These are phyloP conservation scores for Ardeotis arabs DNA, from an alignment of 2,113 vertebrate species.

Conservation along the genomic window DNA sequence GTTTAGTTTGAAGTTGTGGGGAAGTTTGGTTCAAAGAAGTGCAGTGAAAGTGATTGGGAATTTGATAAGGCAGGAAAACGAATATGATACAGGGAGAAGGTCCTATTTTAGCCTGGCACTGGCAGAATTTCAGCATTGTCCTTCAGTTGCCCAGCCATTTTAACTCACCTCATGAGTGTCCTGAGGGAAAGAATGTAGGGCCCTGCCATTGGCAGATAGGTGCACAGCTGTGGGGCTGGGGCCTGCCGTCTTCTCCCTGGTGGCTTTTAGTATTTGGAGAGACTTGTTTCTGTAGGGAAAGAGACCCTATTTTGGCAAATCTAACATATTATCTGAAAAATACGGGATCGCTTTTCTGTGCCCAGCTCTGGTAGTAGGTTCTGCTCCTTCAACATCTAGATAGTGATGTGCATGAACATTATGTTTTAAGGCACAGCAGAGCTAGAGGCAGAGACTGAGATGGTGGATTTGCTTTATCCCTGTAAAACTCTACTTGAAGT, in stretches of 20 bases:
- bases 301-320: not conserved
- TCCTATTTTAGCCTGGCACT: not conserved
- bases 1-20: not conserved
- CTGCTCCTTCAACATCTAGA: not conserved
- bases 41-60: not conserved
- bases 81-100: not conserved
- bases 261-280: not conserved
- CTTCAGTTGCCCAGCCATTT: not conserved
- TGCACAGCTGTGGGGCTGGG: not conserved
- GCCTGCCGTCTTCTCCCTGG: not conserved
- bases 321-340: not conserved
- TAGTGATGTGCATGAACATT: not conserved
- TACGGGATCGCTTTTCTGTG: not conserved
- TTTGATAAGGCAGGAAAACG: not conserved
- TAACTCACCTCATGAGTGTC: rapidly evolving
- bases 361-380: not conserved
- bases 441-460: not conserved
- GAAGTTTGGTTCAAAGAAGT: not conserved
- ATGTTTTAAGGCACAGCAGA: not conserved
- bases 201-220: not conserved
- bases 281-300: not conserved
- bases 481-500: not conserved
- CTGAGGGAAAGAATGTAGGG: not conserved
- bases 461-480: not conserved
- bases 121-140: not conserved